Evolutionary conservation across 2,888 invertebrate genomes (phyloP), one percentile per base, ranked within the genome.

Genomic region (Machimus rusticus): DNA sequence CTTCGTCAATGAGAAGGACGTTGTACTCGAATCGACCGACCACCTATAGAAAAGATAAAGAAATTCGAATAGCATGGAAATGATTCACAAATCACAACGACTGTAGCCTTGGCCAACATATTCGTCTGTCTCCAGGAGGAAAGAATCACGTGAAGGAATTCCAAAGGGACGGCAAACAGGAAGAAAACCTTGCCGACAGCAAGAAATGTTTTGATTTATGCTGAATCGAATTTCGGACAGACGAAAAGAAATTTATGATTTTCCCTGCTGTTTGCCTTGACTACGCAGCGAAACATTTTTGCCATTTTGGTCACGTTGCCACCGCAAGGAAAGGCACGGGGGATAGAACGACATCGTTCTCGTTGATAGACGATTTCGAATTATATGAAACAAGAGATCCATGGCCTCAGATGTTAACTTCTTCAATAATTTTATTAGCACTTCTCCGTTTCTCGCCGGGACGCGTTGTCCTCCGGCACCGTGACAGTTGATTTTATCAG

Each of bases 151-250:
- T 66, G 66, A 66, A 66, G 66, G 66, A 66, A 66, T 66, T 66
- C 66, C 23, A 23, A 66, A 66, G 66, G 34, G 39, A 51, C 55
- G 82, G 57, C 37, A 82, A 82, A 82, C 82, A 66, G 82, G 57
- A 82, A 82, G 57, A 31, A 31, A 37, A 66, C 57, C 55, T 28
- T 34, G 16, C 39, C 39, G 28, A 12, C 34, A 82, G 82, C 37
- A 31, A 82, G 82, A 82, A 82, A 82, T 57, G 82, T 66, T 82
- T 51, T 82, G 82, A 82, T 82, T 82, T 82, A 82, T 82, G 82
- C 82, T 82, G 82, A 82, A 82, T 82, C 82, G 82, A 82, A 82
- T 82, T 57, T 82, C 66, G 82, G 82, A 82, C 82, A 82, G 82
- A 66, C 82, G 66, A 57, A 82, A 34, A 82, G 82, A 57, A 57